phyloP scores from a whole-genome alignment of 2,113 vertebrate genomes.

The Macrotus californicus region DNA sequence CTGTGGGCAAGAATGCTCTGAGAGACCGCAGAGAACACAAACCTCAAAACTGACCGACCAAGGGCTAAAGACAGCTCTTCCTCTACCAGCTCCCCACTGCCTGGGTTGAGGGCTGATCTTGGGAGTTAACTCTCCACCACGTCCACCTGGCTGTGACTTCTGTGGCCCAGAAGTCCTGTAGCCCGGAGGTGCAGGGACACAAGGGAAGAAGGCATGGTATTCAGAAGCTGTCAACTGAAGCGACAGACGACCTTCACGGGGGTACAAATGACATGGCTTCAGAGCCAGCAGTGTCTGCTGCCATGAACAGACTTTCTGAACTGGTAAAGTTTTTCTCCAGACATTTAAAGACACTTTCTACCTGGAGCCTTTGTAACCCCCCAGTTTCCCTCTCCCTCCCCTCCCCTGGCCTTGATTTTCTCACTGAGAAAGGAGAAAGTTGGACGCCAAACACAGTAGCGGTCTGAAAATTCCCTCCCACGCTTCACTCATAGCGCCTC shows the following conservation, averaged over 20 bases:
- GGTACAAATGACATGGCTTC: not conserved
- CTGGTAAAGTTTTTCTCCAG: not conserved
- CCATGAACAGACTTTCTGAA: not conserved
- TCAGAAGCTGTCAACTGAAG: not conserved
- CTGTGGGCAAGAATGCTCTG: accelerated
- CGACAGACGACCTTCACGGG: not conserved
- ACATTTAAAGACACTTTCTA: not conserved
- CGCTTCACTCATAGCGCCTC: not conserved
- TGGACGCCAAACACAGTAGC: not conserved
- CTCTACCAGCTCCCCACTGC: too few relatives aligned
- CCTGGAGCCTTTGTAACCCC: not conserved
- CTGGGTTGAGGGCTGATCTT: not conserved
- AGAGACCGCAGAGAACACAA: not conserved
- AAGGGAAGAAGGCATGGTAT: not conserved
- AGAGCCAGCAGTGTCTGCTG: not conserved
- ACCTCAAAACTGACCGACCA: not conserved
- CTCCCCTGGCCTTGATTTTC: not conserved
- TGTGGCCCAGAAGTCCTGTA: not conserved
- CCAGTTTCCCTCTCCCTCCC: not conserved
- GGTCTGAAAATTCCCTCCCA: not conserved
- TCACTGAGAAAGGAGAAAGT: not conserved
- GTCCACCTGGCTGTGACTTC: not conserved
- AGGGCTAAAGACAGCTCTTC: not conserved
- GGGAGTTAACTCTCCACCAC: not conserved
- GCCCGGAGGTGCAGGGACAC: not conserved